Evolutionary conservation across 2,113 vertebrate genomes (phyloP).

Genomic region (Panthera tigris): DNA sequence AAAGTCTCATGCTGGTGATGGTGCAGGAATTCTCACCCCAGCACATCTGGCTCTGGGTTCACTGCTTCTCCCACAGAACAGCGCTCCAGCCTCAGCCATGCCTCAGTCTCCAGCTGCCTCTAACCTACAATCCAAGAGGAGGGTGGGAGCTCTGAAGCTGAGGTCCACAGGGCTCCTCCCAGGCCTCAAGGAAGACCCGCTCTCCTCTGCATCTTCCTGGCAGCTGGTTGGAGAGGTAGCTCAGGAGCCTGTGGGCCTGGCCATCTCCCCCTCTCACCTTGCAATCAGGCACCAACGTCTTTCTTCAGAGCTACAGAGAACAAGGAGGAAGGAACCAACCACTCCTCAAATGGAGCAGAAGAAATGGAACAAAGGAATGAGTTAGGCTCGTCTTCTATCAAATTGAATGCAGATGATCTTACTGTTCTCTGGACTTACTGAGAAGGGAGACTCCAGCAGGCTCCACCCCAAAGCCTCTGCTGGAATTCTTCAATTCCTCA

Average conservation of each 20-base stretch:
- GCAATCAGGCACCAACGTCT: background rate
- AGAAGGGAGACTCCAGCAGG: background rate
- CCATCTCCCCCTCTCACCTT: background rate
- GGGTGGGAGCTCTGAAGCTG: accelerated
- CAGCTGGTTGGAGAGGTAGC: background rate
- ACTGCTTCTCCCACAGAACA: background rate
- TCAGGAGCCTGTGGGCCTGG: background rate
- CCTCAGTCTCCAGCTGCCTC: background rate
- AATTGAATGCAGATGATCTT: background rate
- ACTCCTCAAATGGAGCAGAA: background rate
- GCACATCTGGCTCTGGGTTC: background rate
- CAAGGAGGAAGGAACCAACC: background rate
- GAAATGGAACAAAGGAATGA: background rate
- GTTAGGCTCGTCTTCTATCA: background rate
- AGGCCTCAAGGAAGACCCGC: background rate
- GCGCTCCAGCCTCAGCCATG: background rate
- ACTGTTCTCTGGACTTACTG: background rate
- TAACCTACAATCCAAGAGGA: background rate
- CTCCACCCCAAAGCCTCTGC: background rate
- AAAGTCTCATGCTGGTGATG: background rate
- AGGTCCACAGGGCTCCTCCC: background rate
- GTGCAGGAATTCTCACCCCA: background rate
- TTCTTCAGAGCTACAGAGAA: background rate
- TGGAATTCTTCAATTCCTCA: background rate
- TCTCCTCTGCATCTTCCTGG: background rate